Evolutionary conservation across 2,113 vertebrate species (phyloP).

Genomic region (Dolichallabes microphthalmus): DNA sequence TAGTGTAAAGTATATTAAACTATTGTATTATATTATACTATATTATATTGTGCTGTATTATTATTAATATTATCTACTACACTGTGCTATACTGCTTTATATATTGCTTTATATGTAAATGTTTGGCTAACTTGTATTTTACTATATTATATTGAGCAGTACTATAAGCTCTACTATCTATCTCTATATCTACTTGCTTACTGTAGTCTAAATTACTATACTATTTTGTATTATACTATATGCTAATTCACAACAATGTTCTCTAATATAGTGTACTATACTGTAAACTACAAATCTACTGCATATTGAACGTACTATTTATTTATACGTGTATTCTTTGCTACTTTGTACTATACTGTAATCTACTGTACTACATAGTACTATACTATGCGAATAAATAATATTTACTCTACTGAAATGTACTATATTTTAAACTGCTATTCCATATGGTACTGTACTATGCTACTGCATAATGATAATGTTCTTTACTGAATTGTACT

Average conservation of each 20-base stretch:
- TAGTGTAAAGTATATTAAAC: neutral
- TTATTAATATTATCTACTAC: neutral
- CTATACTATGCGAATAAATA: no score
- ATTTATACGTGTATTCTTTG: no score
- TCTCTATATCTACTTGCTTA: neutral
- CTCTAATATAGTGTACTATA: neutral
- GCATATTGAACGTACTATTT: no score
- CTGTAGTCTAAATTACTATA: neutral
- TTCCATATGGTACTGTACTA: no score
- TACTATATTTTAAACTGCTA: no score
- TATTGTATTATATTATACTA: neutral
- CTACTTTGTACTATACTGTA: neutral
- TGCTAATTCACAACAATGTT: no score
- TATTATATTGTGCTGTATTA: neutral
- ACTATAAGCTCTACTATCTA: neutral
- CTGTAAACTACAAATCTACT: neutral
- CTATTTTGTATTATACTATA: neutral
- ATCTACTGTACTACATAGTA: neutral
- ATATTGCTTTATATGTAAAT: no score
- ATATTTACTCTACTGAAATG: no score
- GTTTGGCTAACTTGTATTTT: no score
- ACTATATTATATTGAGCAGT: no score
- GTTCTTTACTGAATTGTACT: no score
- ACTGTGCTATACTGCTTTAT: neutral
- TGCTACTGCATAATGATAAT: no score